Evolutionary conservation across 2,888 invertebrate species (phyloP).

Genomic region (Hartigia nigra): DNA sequence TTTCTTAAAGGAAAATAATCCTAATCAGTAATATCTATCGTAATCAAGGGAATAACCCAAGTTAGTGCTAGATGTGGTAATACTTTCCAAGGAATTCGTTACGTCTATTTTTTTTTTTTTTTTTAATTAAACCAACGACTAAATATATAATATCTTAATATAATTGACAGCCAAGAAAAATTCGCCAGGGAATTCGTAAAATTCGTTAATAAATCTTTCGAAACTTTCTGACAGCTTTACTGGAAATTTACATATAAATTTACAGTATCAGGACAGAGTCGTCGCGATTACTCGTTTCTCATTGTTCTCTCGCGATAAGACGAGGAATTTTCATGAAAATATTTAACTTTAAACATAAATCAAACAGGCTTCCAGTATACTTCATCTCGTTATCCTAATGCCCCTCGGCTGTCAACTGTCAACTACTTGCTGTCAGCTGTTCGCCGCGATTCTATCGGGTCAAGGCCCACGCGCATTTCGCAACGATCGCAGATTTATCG

Average conservation of each 20-base stretch:
- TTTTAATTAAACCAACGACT: neutral
- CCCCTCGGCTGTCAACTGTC: neutral
- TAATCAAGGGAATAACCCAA: neutral
- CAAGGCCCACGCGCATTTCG: neutral
- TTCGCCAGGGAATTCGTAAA: neutral
- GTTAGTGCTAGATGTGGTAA: neutral
- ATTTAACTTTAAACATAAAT: neutral
- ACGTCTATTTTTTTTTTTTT: neutral
- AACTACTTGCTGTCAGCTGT: neutral
- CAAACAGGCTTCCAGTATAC: neutral
- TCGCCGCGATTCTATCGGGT: neutral
- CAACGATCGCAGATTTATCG: neutral
- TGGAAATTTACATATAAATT: neutral
- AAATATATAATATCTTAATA: neutral
- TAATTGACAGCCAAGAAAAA: neutral
- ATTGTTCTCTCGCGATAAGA: neutral
- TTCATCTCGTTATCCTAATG: neutral
- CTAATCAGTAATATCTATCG: neutral
- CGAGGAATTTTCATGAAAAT: neutral
- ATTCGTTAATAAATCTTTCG: neutral
- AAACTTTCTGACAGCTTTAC: neutral
- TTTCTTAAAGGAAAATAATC: neutral
- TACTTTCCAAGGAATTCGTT: neutral
- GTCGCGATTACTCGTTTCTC: neutral
- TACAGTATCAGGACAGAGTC: neutral